Evolutionary conservation across 1,140 invertebrate genomes (phyloP), one percentile per base, ranked within the genome.

Genomic region (Psix sp.): DNA sequence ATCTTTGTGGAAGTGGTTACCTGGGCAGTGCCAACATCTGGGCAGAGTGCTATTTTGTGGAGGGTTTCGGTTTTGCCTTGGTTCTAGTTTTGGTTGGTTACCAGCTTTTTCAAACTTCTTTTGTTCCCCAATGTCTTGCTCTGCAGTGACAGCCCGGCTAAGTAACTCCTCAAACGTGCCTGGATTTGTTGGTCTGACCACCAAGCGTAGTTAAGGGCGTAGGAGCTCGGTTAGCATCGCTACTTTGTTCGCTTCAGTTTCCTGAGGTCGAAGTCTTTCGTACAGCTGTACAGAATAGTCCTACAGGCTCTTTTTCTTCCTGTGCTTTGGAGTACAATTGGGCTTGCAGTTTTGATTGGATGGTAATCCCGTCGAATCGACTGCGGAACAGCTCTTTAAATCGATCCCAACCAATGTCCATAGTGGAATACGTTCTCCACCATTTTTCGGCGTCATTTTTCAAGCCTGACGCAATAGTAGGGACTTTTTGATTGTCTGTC

Each of bases 401-500:
- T 1, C 51, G 42, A 5, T 17, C 17, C 51, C 59, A 75, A 5
- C 33, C 26, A 1, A 70, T 24, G 7, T 57, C 57, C 11, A 71
- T 36, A 5, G 14, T 20, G 7, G 20, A n/a, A 29, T 70, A 75
- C n/a, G 24, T 43, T n/a, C 24, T 36, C 52, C 59, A 70, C 57
- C 72, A 71, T 29, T 59, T 57, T n/a, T 49, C 31, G 0, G 65
- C 65, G 0, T 75, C 66, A 1, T 59, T 51, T 5, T 33, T 45
- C 2, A 68, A 36, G 0, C 48, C 46, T 35, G 42, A 48, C 13
- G 18, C 38, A 1, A 51, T 13, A 14, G 36, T 15, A 10, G n/a
- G 15, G 10, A 35, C 18, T 5, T 24, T 17, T 15, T 63, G 46
- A 1, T 26, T n/a, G 0, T n/a, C 36, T 5, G 24, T 6, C 10